Evolutionary conservation across 2,888 invertebrate genomes (phyloP), one percentile per base, ranked within the genome.

Genomic region (Masnerella sp.): DNA sequence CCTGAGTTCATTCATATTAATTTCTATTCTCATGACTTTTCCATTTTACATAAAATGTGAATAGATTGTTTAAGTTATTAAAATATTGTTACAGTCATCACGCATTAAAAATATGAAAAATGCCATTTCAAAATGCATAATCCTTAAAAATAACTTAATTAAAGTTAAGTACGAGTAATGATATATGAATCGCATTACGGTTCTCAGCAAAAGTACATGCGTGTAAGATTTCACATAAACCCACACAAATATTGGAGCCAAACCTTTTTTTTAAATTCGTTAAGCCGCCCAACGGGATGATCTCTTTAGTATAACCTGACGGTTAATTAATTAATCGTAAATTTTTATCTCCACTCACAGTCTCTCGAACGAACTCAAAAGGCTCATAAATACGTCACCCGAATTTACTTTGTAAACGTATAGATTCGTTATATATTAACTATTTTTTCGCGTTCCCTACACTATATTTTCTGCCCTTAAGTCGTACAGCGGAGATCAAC

Each of bases 281-380:
- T 11, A 34, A 34, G 34, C n/a, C n/a, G n/a, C 11, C 1, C 11
- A 11, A 1, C 11, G 11, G 34, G 11, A 34, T n/a, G 1, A n/a
- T 34, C 1, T 34, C 34, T 25, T 34, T 11, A 34, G 11, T 2
- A 34, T n/a, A 34, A 74, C 59, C n/a, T 32, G 7, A 7, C 25
- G 7, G 32, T 32, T 32, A 9, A n/a, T 32, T 32, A 32, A 32
- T 32, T 32, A 38, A 15, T 38, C 38, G 38, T 15, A 38, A 38
- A 15, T 38, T 38, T 38, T 38, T 38, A 32, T 32, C n/a, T 32
- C n/a, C 32, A 7, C 32, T n/a, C n/a, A 4, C n/a, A 5, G n/a
- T 2, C 8, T 9, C n/a, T 5, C 8, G n/a, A 32, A 32, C n/a
- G 32, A 5, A 2, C 32, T 32, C 5, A 32, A 9, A 32, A 32